A percentile compares a stretch with the other conserved stretches of the same genome.
These are phyloP conservation scores for Ictidomys tridecemlineatus DNA, from an alignment of 2,113 vertebrate species.

Conservation along the genomic window DNA sequence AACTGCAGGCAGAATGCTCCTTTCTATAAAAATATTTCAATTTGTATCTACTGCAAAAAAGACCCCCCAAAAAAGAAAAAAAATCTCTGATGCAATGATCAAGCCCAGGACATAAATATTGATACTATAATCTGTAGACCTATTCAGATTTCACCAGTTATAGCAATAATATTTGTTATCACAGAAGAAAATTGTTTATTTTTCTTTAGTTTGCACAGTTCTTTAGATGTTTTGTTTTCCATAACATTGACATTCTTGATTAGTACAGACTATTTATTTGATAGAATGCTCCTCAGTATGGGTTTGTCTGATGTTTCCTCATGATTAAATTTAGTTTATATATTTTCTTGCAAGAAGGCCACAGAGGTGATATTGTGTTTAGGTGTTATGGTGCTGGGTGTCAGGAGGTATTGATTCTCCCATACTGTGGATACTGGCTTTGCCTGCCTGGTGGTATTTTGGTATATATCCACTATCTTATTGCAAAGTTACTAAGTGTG, in stretches of 20 bases:
- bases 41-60: background rate
- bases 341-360: background rate
- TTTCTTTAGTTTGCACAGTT: background rate
- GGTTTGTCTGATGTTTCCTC: conserved; percentile 28
- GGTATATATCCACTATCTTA: background rate
- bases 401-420: background rate
- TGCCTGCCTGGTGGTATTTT: background rate
- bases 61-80: background rate
- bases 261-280: background rate
- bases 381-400: background rate
- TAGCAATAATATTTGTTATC: background rate
- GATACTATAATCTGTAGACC: background rate
- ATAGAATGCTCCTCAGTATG: background rate
- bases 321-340: background rate
- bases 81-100: background rate
- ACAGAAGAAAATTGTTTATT: conserved; percentile 43
- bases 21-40: conserved; percentile 15
- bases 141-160: background rate
- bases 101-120: conserved; percentile 33
- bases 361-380: background rate
- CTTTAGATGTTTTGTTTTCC: background rate
- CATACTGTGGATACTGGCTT: background rate
- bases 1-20: background rate
- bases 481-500: conserved; percentile 51
- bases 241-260: conserved; percentile 5